Conservation (phyloP, 2,888 invertebrate genomes). For the Microdon myrmicae region DNA sequence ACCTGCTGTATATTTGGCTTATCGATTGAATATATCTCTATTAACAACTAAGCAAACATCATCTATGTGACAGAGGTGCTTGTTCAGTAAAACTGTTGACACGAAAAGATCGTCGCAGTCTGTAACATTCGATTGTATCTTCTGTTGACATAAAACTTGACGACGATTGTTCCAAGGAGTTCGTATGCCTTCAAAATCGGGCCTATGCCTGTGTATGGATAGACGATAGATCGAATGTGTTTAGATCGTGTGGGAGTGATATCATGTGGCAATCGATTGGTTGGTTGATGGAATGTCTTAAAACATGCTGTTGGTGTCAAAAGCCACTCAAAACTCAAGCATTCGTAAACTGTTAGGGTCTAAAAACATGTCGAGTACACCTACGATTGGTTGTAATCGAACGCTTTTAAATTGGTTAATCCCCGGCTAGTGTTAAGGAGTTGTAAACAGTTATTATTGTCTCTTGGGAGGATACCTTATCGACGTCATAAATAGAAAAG, state of each 20-base stretch:
- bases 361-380: too few species aligned
- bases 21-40: slow-evolving; percentile 42
- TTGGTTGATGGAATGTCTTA: slow-evolving; percentile 27
- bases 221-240: slow-evolving; percentile 19
- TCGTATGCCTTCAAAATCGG: too few species aligned
- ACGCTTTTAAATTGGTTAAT: too few species aligned
- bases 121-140: slow-evolving; percentile 28
- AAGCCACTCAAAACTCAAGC: slow-evolving; percentile 26
- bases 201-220: too few species aligned
- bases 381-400: too few species aligned
- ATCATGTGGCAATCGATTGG: slow-evolving; percentile 33
- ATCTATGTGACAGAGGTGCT: slow-evolving; percentile 29
- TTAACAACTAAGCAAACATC: slow-evolving; percentile 37
- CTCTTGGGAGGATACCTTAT: too few species aligned
- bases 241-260: slow-evolving; percentile 29
- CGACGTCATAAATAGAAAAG: too few species aligned
- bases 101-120: slow-evolving; percentile 12
- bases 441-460: too few species aligned
- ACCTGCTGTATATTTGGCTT: slow-evolving; percentile 22
- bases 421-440: too few species aligned
- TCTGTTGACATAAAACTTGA: slow-evolving; percentile 38
- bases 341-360: slow-evolving; percentile 1
- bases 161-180: slow-evolving; percentile 19
- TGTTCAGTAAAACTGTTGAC: slow-evolving; percentile 26
- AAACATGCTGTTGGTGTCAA: slow-evolving; percentile 31